phyloP scores from a whole-genome alignment of 1,140 invertebrate genomes.

The Nasonia giraulti region DNA sequence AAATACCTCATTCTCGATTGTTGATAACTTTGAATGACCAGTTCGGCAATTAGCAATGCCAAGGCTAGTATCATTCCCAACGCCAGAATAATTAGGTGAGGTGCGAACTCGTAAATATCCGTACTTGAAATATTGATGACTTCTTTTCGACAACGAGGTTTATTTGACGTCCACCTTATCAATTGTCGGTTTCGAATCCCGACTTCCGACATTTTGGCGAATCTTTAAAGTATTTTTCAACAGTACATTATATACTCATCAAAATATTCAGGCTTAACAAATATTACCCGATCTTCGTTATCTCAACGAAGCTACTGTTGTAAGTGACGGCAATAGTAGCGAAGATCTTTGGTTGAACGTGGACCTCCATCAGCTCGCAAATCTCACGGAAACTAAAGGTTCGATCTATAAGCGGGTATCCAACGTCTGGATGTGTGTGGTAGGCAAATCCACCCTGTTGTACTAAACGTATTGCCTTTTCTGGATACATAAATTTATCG shows the following conservation, averaged over 20 bases:
- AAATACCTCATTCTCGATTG: too few relatives aligned
- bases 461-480: constrained; percentile 48
- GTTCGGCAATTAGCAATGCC: too few relatives aligned
- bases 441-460: constrained; percentile 53
- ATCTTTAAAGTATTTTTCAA: constrained; percentile 8
- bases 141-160: constrained; percentile 15
- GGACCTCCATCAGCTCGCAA: constrained; percentile 57
- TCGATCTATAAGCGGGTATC: constrained; percentile 54
- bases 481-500: constrained; percentile 39
- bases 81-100: constrained; percentile 17
- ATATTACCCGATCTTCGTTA: constrained; percentile 54
- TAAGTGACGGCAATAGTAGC: constrained; percentile 50
- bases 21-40: too few relatives aligned
- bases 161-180: constrained; percentile 13
- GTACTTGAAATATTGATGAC: background rate
- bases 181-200: constrained; percentile 34
- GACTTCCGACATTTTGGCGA: constrained; percentile 30
- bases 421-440: constrained; percentile 54
- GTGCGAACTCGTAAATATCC: constrained; percentile 34
- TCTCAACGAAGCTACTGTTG: constrained; percentile 55
- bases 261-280: constrained; percentile 13
- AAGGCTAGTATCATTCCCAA: background rate
- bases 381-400: constrained; percentile 54
- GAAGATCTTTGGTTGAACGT: constrained; percentile 37
- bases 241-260: too few relatives aligned